Evolutionary conservation across 2,888 invertebrate species (phyloP), one percentile per base, ranked within the genome.

Genomic region (Xylota segnis): DNA sequence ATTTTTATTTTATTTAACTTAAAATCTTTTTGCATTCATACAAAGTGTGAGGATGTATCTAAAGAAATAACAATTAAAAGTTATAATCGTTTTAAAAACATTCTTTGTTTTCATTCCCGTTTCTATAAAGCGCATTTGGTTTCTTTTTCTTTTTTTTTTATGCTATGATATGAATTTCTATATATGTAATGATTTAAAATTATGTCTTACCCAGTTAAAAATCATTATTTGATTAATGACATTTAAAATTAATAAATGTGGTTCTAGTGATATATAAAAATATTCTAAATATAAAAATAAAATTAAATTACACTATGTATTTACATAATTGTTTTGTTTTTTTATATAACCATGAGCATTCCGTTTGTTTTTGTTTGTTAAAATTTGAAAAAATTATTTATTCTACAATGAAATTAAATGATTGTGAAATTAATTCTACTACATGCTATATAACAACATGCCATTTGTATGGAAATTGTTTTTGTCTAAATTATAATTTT

Each of bases 381-480:
- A n/a, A 63, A 63, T 16, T 18, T 66, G 6, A 18, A 54, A 47
- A 37, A 52, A 37, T 66, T 50, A n/a, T 59, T 40, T 45, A 45
- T 40, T 68, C 71, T 75, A 65, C 50, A 68, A 77, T 32, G 50
- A 70, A 72, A 68, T 27, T 59, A 18, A 59, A 77, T 78, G 37
- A 59, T 79, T 66, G 66, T 79, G 65, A 50, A 79, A 34, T 71
- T 18, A 58, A 71, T 40, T 63, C 65, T 81, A 81, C 76, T 66
- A 83, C 88, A 88, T 88, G 88, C 88, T 83, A 77, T 78, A 78
- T 58, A 86, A 88, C 70, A 83, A 72, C 88, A 88, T 88, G 87
- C 88, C 61, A 59, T 82, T 78, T 40, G 47, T 82, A 66, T 47
- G 43, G 63, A 71, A 82, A 50, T 58, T 56, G 63, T 72, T 61